A percentile compares a stretch with the other conserved stretches of the same genome.
Conservation (phyloP, 2,888 invertebrate species). For the Beris chalybata region DNA sequence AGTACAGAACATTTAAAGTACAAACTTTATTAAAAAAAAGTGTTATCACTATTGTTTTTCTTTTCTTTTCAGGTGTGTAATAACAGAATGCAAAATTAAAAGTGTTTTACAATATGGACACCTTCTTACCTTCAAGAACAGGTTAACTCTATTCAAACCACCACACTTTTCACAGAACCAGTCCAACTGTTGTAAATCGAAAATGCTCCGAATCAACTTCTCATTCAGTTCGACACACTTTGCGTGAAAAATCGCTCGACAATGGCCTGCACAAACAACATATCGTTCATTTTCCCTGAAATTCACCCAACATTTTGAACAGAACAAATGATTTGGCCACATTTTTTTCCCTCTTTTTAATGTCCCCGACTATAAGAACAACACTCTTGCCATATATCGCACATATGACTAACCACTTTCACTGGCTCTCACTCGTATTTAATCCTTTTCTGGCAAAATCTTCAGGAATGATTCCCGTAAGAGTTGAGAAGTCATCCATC, state of each 20-base stretch:
- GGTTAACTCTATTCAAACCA: not conserved
- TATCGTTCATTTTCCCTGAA: constrained; percentile 46
- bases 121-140: constrained; percentile 52
- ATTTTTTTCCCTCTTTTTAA: not conserved
- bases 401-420: not conserved
- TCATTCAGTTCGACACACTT: constrained; percentile 45
- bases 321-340: constrained; percentile 35
- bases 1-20: too few species aligned
- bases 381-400: not conserved
- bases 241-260: constrained; percentile 49
- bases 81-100: not conserved
- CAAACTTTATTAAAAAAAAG: too few species aligned
- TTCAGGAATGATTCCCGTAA: too few species aligned
- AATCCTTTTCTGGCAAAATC: too few species aligned
- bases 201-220: constrained; percentile 21
- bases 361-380: too few species aligned
- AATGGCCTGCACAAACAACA: constrained; percentile 51
- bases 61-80: not conserved
- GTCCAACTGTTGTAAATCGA: constrained; percentile 45
- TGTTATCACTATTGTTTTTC: not conserved
- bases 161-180: constrained; percentile 53
- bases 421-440: not conserved
- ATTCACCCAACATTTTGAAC: constrained; percentile 55
- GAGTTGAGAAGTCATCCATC: too few species aligned
- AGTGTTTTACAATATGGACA: not conserved